These are phyloP conservation scores for Ctenomys sociabilis DNA, from an alignment of 2,113 vertebrate species.

Conservation along the genomic window DNA sequence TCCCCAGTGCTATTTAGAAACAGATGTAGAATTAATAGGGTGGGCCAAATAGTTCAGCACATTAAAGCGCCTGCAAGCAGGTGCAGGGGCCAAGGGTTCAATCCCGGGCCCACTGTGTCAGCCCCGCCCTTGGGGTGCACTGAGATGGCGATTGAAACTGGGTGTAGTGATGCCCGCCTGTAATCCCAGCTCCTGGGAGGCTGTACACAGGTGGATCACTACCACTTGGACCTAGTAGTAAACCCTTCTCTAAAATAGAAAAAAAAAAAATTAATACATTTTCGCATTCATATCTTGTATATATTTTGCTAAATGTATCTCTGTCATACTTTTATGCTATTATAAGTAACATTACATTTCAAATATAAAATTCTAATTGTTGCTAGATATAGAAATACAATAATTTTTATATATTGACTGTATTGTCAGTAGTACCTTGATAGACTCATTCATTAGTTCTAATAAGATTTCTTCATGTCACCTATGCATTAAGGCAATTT, in stretches of 20 bases:
- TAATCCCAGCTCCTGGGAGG: no score
- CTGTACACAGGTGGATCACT: no score
- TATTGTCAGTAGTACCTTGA: neutral
- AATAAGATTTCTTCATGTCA: neutral
- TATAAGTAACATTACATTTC: neutral
- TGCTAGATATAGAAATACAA: neutral
- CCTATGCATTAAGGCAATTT: neutral
- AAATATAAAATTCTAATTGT: neutral
- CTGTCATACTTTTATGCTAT: neutral
- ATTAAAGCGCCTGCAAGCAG: no score
- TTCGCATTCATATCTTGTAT: neutral
- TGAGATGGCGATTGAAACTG: no score
- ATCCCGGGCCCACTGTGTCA: no score
- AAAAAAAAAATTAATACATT: neutral
- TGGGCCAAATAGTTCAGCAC: no score
- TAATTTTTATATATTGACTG: neutral
- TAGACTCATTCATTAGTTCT: neutral
- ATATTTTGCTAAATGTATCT: neutral
- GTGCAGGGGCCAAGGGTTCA: no score
- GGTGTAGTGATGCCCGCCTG: no score
- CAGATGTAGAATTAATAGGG: neutral
- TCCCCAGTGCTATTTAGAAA: neutral
- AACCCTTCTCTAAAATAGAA: no score
- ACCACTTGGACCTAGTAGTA: no score
- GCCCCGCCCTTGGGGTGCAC: no score